phyloP scores from a whole-genome alignment of 1,140 invertebrate species.

The Armadillidium nasatum region DNA sequence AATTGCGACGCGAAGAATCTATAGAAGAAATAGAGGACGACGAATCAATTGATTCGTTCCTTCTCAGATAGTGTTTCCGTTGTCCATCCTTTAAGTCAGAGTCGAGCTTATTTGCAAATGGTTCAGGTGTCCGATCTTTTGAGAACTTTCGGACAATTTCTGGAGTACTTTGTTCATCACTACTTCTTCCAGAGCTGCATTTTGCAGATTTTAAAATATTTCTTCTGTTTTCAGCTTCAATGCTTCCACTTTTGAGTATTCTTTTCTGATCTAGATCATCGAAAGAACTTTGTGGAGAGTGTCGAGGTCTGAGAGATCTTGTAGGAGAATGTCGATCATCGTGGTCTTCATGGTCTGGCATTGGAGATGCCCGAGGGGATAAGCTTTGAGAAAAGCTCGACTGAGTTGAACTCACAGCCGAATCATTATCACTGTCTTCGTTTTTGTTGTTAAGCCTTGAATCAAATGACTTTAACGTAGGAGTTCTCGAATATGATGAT shows the following conservation, averaged over 20 bases:
- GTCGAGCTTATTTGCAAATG: slow-evolving; percentile 47
- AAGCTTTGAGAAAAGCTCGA: slow-evolving; percentile 63
- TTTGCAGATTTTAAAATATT: slow-evolving; percentile 81
- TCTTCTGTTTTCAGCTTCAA: slow-evolving; percentile 75
- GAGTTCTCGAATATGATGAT: slow-evolving; percentile 8
- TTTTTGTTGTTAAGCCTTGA: slow-evolving; percentile 35
- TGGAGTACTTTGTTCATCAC: slow-evolving; percentile 54
- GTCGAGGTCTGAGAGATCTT: slow-evolving; percentile 34
- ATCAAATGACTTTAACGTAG: slow-evolving; percentile 34
- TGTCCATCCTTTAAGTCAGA: slow-evolving; percentile 44
- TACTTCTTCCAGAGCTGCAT: slow-evolving; percentile 61
- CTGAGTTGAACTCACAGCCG: slow-evolving; percentile 58
- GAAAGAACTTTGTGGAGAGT: slow-evolving; percentile 49
- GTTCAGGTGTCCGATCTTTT: slow-evolving; percentile 53
- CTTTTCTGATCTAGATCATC: slow-evolving; percentile 54
- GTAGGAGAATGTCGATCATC: slow-evolving; percentile 53
- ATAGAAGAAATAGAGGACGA: slow-evolving; percentile 37
- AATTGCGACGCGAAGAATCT: slow-evolving; percentile 37
- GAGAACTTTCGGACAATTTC: slow-evolving; percentile 59
- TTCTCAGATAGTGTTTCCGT: slow-evolving; percentile 41
- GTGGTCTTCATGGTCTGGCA: slow-evolving; percentile 49
- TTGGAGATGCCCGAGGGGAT: slow-evolving; percentile 59
- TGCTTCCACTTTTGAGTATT: slow-evolving; percentile 68
- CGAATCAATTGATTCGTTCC: slow-evolving; percentile 43
- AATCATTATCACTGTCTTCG: slow-evolving; percentile 78